Evolutionary conservation across 2,113 vertebrate species (phyloP).

Genomic region (Suncus etruscus): DNA sequence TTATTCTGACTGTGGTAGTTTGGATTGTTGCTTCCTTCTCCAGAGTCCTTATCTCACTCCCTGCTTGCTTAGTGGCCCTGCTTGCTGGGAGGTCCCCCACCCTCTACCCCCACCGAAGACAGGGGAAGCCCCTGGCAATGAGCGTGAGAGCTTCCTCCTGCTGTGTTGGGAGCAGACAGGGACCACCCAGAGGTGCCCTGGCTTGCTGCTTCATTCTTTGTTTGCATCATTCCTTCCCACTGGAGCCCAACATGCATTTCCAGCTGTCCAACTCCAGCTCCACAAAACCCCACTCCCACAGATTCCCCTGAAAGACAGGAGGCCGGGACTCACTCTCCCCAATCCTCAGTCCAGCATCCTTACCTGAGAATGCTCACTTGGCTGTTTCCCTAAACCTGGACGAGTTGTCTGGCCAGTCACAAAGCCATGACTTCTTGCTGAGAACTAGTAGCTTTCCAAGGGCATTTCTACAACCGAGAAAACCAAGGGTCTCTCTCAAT

Average conservation of each 20-base stretch:
- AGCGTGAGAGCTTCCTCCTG: neutral
- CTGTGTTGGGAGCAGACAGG: neutral
- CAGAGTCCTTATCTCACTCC: neutral
- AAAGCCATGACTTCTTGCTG: no score
- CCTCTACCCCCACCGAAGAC: neutral
- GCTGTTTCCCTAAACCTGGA: no score
- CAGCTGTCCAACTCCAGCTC: neutral
- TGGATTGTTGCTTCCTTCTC: neutral
- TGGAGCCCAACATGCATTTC: neutral
- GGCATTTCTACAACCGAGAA: neutral
- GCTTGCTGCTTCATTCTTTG: neutral
- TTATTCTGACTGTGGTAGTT: no score
- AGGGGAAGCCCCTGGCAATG: conserved; percentile 23
- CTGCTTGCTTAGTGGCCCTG: neutral
- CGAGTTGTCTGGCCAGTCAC: no score
- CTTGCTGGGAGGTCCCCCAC: conserved; percentile 63
- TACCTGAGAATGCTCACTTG: neutral
- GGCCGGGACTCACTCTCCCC: rapidly evolving
- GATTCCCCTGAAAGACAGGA: neutral
- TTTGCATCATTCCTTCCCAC: neutral
- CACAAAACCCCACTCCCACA: neutral
- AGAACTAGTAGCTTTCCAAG: neutral
- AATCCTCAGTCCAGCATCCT: neutral
- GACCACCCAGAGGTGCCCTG: conserved; percentile 70
- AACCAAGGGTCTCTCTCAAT: neutral